Evolutionary conservation across 1,140 invertebrate species (phyloP).

Genomic region (Pachypeltis micranthus): DNA sequence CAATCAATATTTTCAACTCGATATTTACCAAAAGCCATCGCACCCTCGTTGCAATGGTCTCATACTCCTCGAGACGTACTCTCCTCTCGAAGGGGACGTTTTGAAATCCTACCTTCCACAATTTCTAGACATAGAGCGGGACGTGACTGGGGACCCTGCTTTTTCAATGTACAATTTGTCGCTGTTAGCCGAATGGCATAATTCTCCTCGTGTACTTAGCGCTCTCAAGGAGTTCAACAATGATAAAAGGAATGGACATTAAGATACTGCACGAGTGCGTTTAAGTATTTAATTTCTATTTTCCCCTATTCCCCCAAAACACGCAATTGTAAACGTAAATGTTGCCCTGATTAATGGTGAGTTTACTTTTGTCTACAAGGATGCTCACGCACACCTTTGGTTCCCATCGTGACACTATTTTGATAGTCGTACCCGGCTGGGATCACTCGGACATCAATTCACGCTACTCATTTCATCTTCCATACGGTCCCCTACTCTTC

Average conservation of each 20-base stretch:
- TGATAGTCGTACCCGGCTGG: no score
- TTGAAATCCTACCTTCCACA: constrained; percentile 63
- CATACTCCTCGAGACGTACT: constrained; percentile 90
- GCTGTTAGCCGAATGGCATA: constrained; percentile 77
- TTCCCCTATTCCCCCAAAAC: no score
- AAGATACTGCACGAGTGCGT: no score
- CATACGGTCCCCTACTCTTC: no score
- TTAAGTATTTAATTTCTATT: no score
- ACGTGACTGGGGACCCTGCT: constrained; percentile 85
- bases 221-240: background rate
- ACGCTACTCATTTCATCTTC: no score
- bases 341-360: no score
- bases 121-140: constrained; percentile 76
- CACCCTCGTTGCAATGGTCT: constrained; percentile 76
- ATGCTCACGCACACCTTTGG: no score
- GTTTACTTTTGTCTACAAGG: no score
- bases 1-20: constrained; percentile 96
- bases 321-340: no score
- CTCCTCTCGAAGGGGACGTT: constrained; percentile 60
- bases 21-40: constrained; percentile 87
- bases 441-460: no score
- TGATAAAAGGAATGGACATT: background rate
- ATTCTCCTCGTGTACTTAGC: background rate
- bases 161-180: constrained; percentile 97
- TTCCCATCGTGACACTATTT: no score